These are phyloP conservation scores for Metaphire vulgaris DNA, from an alignment of 1,140 invertebrate species.

Conservation along the genomic window DNA sequence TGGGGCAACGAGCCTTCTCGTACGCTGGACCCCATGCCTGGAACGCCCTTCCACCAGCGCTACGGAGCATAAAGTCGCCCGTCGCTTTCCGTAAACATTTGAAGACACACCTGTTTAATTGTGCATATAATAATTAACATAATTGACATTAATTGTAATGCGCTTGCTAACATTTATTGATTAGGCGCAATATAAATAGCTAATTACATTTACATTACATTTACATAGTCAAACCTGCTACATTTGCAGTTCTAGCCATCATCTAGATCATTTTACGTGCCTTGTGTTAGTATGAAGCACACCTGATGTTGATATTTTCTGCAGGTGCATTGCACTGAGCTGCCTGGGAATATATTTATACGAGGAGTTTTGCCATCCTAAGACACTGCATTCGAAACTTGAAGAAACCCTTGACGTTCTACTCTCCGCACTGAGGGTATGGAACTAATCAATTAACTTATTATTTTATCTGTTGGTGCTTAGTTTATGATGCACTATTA, in stretches of 20 bases:
- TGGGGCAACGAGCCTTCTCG: too few species aligned
- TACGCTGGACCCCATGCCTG: too few species aligned
- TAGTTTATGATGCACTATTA: too few species aligned
- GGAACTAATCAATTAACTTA: too few species aligned
- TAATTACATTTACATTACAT: neutral
- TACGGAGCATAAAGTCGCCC: too few species aligned
- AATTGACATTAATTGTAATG: neutral
- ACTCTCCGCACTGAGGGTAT: neutral
- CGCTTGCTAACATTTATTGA: neutral
- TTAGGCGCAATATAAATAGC: neutral
- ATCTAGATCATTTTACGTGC: neutral
- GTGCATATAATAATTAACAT: too few species aligned
- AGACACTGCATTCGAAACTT: neutral
- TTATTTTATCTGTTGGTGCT: too few species aligned
- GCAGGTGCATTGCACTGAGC: slow-evolving; percentile 73
- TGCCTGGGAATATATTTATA: slow-evolving; percentile 79
- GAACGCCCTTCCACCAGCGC: too few species aligned
- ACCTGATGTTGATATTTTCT: neutral
- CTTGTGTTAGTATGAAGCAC: neutral
- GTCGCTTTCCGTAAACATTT: too few species aligned
- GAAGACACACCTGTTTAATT: too few species aligned
- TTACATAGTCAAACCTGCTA: neutral
- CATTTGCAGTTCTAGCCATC: neutral
- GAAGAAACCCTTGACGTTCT: neutral
- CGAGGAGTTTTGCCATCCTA: slow-evolving; percentile 55